These are phyloP conservation scores for Rhagophthalmus giganteus DNA, from an alignment of 2,888 invertebrate species.

Conservation along the genomic window DNA sequence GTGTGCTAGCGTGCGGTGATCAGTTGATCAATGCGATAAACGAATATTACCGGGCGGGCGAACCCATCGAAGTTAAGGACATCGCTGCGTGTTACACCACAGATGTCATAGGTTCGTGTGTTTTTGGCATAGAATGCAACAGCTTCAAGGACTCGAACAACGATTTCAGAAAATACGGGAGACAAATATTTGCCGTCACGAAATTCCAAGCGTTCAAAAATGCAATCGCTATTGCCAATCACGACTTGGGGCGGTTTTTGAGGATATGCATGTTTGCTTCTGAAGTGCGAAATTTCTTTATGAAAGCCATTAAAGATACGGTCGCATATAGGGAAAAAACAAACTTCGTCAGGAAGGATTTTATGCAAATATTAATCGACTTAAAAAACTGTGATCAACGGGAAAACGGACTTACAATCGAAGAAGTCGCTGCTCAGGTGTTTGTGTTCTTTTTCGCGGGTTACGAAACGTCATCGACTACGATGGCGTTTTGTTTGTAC, in stretches of 20 bases:
- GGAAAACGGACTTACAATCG: conserved; percentile 5
- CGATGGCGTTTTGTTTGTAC: conserved; percentile 4
- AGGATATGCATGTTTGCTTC: neutral
- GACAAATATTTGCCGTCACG: conserved; percentile 16
- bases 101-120: conserved; percentile 62
- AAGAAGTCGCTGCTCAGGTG: conserved; percentile 17
- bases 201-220: neutral
- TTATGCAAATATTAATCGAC: conserved; percentile 59
- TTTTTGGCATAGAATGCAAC: conserved; percentile 64
- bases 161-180: conserved; percentile 51
- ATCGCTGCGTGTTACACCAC: conserved; percentile 60
- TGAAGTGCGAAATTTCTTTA: conserved; percentile 51
- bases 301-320: conserved; percentile 52
- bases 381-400: conserved; percentile 40
- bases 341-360: conserved; percentile 57
- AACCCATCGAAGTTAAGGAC: conserved; percentile 45
- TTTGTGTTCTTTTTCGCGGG: conserved; percentile 1
- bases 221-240: neutral
- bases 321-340: conserved; percentile 55
- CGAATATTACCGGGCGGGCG: conserved; percentile 2
- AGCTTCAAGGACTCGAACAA: conserved; percentile 59
- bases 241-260: neutral
- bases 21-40: conserved; percentile 19
- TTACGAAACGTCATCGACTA: conserved; percentile 1
- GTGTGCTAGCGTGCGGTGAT: conserved; percentile 19